Evolutionary conservation across 2,888 invertebrate genomes (phyloP).

Genomic region (Gordius sp.): DNA sequence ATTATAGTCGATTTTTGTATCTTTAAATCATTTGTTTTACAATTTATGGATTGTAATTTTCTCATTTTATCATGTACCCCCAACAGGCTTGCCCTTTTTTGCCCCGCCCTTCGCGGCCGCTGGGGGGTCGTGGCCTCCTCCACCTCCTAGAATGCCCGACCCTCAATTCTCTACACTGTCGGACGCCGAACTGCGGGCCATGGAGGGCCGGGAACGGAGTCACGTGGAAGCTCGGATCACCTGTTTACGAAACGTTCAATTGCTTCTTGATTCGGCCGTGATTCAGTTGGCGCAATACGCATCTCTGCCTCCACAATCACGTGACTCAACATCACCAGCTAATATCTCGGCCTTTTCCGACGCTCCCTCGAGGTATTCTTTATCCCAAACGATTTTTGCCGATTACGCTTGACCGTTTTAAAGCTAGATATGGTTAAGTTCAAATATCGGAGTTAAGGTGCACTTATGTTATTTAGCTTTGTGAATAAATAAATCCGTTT

Average conservation of each 20-base stretch:
- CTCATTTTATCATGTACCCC: neutral
- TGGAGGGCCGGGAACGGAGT: constrained; percentile 65
- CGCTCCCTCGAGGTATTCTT: no score
- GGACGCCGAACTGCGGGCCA: constrained; percentile 50
- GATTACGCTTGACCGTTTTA: no score
- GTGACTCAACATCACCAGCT: no score
- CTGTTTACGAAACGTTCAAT: constrained; percentile 52
- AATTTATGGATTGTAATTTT: neutral
- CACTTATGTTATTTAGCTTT: no score
- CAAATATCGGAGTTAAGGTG: no score
- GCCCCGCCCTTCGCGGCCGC: constrained; percentile 25
- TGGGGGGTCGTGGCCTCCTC: no score
- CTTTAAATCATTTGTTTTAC: constrained; percentile 7
- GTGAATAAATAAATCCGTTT: no score
- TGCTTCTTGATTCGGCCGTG: constrained; percentile 69
- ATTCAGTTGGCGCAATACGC: constrained; percentile 70
- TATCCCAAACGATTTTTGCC: no score
- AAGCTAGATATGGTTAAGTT: no score
- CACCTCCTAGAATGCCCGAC: constrained; percentile 26
- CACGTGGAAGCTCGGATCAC: constrained; percentile 69
- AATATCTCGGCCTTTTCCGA: no score
- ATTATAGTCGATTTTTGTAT: no score
- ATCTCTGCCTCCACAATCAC: neutral
- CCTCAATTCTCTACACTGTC: constrained; percentile 41
- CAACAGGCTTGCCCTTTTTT: no score